phyloP scores from a whole-genome alignment of 1,140 invertebrate species.

The Lepidurus apus region DNA sequence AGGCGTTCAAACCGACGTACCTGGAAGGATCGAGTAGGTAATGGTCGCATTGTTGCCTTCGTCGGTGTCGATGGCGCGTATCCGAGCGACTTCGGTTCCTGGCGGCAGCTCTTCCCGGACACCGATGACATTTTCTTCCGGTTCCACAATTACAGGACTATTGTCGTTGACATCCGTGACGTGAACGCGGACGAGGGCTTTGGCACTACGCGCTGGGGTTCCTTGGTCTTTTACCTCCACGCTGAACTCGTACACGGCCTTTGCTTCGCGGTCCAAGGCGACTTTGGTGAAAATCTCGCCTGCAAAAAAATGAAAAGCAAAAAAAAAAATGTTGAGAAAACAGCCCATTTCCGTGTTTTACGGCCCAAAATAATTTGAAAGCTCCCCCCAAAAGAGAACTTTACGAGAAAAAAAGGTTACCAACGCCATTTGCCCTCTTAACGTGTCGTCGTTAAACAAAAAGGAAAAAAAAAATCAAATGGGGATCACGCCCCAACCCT shows the following conservation, averaged over 20 bases:
- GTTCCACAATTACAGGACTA: constrained; percentile 77
- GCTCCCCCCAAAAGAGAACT: not conserved
- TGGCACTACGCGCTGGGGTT: constrained; percentile 59
- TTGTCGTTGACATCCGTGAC: constrained; percentile 88
- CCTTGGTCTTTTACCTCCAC: constrained; percentile 83
- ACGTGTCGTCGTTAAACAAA: not conserved
- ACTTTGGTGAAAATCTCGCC: constrained; percentile 78
- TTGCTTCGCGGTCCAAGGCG: constrained; percentile 74
- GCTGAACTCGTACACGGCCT: constrained; percentile 69
- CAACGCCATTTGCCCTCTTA: too few species aligned
- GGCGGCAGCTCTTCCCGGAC: constrained; percentile 80
- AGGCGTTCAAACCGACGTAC: constrained; percentile 43
- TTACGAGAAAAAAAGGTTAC: too few species aligned
- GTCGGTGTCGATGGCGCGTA: constrained; percentile 80
- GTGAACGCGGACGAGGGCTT: constrained; percentile 65
- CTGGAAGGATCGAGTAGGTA: constrained; percentile 76
- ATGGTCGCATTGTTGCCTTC: constrained; percentile 80
- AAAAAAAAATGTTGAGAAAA: constrained; percentile 7
- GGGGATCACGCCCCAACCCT: not conserved
- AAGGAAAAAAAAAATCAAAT: not conserved
- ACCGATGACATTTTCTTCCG: constrained; percentile 76
- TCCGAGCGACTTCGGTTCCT: constrained; percentile 73
- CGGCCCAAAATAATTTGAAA: not conserved
- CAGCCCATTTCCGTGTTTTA: not conserved
- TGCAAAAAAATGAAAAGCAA: constrained; percentile 44